phyloP scores from a whole-genome alignment of 2,888 invertebrate species.

The Perizoma flavofasciatum region DNA sequence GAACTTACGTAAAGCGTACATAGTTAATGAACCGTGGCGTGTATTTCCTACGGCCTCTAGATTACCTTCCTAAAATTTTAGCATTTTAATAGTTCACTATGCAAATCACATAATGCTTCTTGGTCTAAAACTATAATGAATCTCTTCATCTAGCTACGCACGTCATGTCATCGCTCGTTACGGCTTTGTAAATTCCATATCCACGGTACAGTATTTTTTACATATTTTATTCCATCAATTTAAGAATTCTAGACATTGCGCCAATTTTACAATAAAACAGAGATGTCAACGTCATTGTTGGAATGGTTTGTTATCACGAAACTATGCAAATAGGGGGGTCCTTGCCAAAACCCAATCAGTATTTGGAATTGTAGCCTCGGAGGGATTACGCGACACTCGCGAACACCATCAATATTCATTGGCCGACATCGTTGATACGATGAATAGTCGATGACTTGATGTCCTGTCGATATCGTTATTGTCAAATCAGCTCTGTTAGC shows the following conservation, averaged over 20 bases:
- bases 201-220: neutral
- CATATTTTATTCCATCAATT: neutral
- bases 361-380: conserved; percentile 52
- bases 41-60: conserved; percentile 33
- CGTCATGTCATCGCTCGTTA: too few species aligned
- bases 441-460: conserved; percentile 70
- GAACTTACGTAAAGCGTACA: conserved; percentile 43
- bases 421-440: conserved; percentile 56
- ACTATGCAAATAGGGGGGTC: conserved; percentile 48
- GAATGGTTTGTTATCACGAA: conserved; percentile 34
- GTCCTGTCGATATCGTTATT: conserved; percentile 36
- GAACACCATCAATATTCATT: conserved; percentile 76
- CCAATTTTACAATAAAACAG: conserved; percentile 3
- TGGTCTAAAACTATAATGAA: conserved; percentile 2
- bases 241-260: neutral
- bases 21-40: conserved; percentile 37
- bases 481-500: conserved; percentile 27
- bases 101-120: too few species aligned
- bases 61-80: conserved; percentile 31
- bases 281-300: conserved; percentile 17
- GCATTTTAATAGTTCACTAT: conserved; percentile 22
- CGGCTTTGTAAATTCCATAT: neutral
- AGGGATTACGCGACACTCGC: conserved; percentile 67
- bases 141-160: neutral
- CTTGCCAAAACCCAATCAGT: conserved; percentile 58